These are phyloP conservation scores for Hirundichthys speculiger DNA, from an alignment of 2,113 vertebrate species.

Conservation along the genomic window DNA sequence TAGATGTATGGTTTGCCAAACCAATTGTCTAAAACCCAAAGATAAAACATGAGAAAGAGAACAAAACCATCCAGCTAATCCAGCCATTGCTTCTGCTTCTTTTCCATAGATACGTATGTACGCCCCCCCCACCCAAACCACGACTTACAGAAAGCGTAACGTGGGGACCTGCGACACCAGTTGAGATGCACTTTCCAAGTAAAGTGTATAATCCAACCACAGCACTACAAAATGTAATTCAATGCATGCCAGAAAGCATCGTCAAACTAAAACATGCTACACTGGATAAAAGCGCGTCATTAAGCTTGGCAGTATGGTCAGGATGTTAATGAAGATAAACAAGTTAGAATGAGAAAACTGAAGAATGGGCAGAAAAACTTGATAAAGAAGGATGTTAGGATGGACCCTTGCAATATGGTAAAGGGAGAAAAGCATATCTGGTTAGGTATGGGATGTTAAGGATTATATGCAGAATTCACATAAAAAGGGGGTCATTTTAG, in stretches of 20 bases:
- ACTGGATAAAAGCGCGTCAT: constrained; percentile 11
- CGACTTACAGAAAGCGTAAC: neutral
- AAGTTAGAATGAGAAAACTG: constrained; percentile 5
- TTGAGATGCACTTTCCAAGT: constrained; percentile 52
- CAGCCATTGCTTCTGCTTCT: no score
- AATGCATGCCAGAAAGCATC: constrained; percentile 47
- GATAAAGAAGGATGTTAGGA: constrained; percentile 15
- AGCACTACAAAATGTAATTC: constrained; percentile 19
- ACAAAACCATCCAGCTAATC: no score
- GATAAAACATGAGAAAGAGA: neutral
- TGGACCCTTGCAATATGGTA: constrained; percentile 4
- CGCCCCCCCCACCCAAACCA: no score
- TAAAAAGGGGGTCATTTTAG: constrained; percentile 29
- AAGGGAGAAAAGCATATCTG: neutral
- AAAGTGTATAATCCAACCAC: constrained; percentile 24
- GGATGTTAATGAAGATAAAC: constrained; percentile 28
- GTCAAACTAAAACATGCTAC: constrained; percentile 55
- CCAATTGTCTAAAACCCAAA: neutral
- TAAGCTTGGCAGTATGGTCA: constrained; percentile 7
- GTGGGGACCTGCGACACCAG: constrained; percentile 25
- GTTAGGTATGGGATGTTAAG: constrained; percentile 9
- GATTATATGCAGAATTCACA: constrained; percentile 10
- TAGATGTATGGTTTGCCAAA: neutral
- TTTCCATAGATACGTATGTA: no score
- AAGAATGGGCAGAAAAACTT: neutral